Evolutionary conservation across 2,888 invertebrate genomes (phyloP), one percentile per base, ranked within the genome.

Genomic region (Cerastoderma edule): DNA sequence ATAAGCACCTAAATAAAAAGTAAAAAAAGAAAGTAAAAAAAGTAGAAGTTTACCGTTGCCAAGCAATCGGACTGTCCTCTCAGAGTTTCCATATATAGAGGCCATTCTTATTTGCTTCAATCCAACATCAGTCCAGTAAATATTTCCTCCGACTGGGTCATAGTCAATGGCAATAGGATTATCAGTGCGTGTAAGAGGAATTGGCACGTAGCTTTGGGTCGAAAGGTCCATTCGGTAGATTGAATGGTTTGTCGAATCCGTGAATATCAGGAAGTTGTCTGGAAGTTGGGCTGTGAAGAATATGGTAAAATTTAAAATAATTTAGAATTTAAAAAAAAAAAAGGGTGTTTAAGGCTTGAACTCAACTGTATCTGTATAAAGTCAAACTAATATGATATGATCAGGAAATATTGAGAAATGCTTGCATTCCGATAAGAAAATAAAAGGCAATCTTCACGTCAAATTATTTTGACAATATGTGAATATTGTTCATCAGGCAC

Each of bases 101-200:
- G 87, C 82, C 48, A 78, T 79, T 48, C 87, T 71, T 46, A 90
- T 88, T 46, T 85, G 76, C 35, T 83, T 82, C 3, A 70, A 56
- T 0, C 85, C 95, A 0, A 96, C 95, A 91, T 97, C 97, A 0
- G 96, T 95, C 90, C 96, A 97, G 91, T 95, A 96, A 48, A 97
- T 94, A 48, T 95, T 92, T 80, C 95, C 95, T 67, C 95, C 94
- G 54, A 95, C 94, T 94, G 96, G 96, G 88, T 97, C 97, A 91
- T 95, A 97, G 90, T 97, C 97, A 0, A 97, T 95, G 0, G 96
- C 96, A 16, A 97, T 95, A 0, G 96, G 96, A 84, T 96, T 96
- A 82, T 95, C 94, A 0, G 82, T 77, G 30, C 69, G 66, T 22
- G 66, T 67, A 0, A 87, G 66, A 5, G 89, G 86, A 28, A 89